Evolutionary conservation across 2,888 invertebrate genomes (phyloP).

Genomic region (Allygus modestus): DNA sequence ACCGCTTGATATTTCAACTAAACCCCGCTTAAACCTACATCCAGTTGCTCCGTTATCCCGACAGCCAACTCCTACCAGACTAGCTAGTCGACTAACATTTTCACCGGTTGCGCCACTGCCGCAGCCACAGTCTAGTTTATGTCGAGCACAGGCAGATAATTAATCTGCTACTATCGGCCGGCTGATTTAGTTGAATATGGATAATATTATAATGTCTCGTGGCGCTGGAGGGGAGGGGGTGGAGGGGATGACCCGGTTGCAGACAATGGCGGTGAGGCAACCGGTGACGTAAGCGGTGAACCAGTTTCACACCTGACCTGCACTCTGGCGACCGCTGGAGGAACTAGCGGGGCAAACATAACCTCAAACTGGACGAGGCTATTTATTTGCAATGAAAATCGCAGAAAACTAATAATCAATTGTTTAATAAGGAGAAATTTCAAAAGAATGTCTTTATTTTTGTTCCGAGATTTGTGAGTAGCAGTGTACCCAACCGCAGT

Average conservation of each 20-base stretch:
- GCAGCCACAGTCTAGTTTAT: slow-evolving; percentile 17
- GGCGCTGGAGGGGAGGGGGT: neutral
- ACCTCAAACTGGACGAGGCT: neutral
- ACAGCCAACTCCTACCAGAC: neutral
- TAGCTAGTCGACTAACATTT: neutral
- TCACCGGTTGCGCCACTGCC: slow-evolving; percentile 1
- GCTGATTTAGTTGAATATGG: slow-evolving; percentile 53
- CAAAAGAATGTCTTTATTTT: too few species aligned
- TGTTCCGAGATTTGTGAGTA: too few species aligned
- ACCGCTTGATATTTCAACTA: too few species aligned
- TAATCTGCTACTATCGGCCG: slow-evolving; percentile 17
- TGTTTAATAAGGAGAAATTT: too few species aligned
- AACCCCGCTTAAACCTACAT: neutral
- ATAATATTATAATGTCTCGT: slow-evolving; percentile 41
- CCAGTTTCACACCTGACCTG: slow-evolving; percentile 34
- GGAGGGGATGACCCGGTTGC: slow-evolving; percentile 48
- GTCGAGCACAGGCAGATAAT: slow-evolving; percentile 7
- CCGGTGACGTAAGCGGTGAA: slow-evolving; percentile 25
- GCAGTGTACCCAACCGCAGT: too few species aligned
- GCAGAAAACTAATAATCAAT: too few species aligned
- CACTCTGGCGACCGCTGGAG: neutral
- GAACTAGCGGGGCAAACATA: slow-evolving; percentile 24
- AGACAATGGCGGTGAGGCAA: slow-evolving; percentile 50
- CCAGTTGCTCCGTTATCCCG: neutral
- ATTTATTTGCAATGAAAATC: neutral